These are phyloP conservation scores for Fregata magnificens DNA, from an alignment of 2,113 vertebrate species.

Conservation along the genomic window DNA sequence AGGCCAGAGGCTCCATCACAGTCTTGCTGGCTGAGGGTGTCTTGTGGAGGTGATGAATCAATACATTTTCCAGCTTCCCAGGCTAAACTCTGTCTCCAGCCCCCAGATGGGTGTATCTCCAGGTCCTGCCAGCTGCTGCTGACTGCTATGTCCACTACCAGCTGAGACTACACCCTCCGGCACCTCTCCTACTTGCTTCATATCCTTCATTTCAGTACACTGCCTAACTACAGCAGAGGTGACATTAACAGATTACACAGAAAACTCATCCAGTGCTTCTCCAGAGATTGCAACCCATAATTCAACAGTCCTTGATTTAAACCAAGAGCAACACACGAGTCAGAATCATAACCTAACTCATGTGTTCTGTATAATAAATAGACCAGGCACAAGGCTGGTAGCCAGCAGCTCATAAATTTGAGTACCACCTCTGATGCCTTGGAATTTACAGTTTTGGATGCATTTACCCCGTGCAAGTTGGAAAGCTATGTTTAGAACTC, in stretches of 20 bases:
- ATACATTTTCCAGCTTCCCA: not conserved
- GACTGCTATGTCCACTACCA: not conserved
- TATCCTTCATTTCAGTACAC: not conserved
- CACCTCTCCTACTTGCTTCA: not conserved
- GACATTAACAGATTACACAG: not conserved
- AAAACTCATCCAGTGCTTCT: not conserved
- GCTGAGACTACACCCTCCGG: not conserved
- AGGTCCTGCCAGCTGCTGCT: not conserved
- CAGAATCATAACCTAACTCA: not conserved
- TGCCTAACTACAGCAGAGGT: not conserved
- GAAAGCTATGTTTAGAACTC: not conserved
- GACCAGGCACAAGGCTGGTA: not conserved
- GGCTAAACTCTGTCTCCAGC: not conserved
- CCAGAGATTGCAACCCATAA: not conserved
- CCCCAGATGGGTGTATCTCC: not conserved
- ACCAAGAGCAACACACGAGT: not conserved
- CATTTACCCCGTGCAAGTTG: fast-evolving
- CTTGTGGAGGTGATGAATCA: not conserved
- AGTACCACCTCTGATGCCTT: not conserved
- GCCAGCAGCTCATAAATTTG: not conserved
- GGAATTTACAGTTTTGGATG: not conserved
- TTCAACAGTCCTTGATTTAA: not conserved
- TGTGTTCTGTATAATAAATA: not conserved
- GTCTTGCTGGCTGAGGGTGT: not conserved
- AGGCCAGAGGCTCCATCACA: not conserved